Percentiles rank a stretch among this genome's conserved stretches.
phyloP scores from a whole-genome alignment of 1,140 invertebrate genomes.

The Anoplolepis gracilipes region DNA sequence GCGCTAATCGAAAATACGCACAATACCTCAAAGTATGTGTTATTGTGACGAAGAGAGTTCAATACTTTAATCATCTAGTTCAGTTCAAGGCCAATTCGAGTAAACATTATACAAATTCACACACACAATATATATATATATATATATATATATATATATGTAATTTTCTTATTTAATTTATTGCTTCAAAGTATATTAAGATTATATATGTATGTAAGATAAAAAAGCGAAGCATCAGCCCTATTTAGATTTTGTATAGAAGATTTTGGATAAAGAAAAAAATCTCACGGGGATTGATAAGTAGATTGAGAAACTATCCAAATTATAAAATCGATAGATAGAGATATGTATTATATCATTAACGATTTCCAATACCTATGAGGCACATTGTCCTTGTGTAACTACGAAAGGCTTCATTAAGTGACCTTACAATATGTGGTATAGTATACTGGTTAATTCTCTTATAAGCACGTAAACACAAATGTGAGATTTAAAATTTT shows the following conservation, averaged over 20 bases:
- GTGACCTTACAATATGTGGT: conserved; percentile 15
- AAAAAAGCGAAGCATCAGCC: not conserved
- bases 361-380: conserved; percentile 46
- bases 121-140: not conserved
- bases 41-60: not conserved
- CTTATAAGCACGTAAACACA: conserved; percentile 31
- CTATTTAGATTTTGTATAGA: not conserved
- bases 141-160: too few relatives aligned
- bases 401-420: conserved; percentile 44
- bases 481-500: not conserved
- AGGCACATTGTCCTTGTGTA: conserved; percentile 27
- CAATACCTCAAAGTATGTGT: not conserved
- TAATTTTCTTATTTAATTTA: too few relatives aligned
- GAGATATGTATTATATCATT: not conserved
- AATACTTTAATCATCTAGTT: not conserved
- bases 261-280: not conserved
- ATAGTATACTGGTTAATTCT: conserved; percentile 22
- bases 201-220: not conserved
- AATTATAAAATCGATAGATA: conserved; percentile 4
- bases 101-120: too few relatives aligned
- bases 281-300: not conserved
- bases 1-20: conserved; percentile 28
- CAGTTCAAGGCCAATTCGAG: conserved; percentile 18
- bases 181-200: too few relatives aligned
- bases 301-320: not conserved